These are phyloP conservation scores for Paradoxurus hermaphroditus DNA, from an alignment of 2,113 vertebrate species.

Conservation along the genomic window DNA sequence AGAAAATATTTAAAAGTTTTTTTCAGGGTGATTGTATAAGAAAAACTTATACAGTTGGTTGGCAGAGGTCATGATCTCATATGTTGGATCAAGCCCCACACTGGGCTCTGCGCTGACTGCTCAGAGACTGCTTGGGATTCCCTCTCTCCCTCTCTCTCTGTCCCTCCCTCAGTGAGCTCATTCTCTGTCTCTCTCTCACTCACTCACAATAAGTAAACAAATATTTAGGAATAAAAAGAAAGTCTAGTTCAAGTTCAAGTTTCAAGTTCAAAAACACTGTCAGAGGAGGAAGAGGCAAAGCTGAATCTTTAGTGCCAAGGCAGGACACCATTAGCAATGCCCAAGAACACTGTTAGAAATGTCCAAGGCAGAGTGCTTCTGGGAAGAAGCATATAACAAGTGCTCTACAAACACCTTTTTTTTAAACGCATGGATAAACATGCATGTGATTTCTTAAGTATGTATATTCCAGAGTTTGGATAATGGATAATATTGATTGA, in stretches of 20 bases:
- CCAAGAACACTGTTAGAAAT: background rate
- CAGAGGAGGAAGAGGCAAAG: background rate
- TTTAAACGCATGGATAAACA: background rate
- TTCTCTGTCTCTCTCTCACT: too few species aligned
- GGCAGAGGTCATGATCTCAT: too few species aligned
- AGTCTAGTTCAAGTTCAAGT: background rate
- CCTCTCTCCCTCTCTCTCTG: too few species aligned
- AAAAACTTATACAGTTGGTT: background rate
- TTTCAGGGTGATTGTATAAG: background rate
- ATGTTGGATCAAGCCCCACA: too few species aligned
- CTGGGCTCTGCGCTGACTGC: too few species aligned
- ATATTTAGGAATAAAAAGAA: too few species aligned
- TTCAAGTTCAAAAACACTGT: constrained; percentile 42
- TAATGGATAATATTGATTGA: background rate
- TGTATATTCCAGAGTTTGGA: background rate
- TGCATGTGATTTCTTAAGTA: background rate
- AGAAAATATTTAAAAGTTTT: background rate
- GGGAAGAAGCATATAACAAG: background rate
- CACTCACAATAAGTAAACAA: too few species aligned
- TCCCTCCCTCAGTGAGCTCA: too few species aligned
- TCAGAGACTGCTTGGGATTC: too few species aligned
- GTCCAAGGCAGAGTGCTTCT: too few species aligned
- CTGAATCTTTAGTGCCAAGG: background rate
- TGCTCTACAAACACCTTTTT: background rate
- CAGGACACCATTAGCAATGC: background rate